Percentiles rank a stretch among this genome's conserved stretches.
Evolutionary conservation across 1,140 invertebrate genomes (phyloP).

Genomic region (Adoxophyes honmai): DNA sequence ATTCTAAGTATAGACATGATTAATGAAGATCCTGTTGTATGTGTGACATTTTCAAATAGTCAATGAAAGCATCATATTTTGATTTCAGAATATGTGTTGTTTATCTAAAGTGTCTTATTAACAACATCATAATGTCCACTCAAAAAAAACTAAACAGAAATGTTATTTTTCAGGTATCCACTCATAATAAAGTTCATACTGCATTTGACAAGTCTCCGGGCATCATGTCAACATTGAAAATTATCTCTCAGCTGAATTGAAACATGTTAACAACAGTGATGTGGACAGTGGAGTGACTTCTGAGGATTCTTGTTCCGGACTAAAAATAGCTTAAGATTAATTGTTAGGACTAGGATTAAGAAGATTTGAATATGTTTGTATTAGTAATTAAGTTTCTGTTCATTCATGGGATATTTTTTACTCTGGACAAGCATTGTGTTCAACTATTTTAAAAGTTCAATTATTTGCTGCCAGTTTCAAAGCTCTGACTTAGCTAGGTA

Average conservation of each 20-base stretch:
- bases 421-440: constrained; percentile 49
- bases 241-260: constrained; percentile 46
- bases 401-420: constrained; percentile 48
- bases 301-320: constrained; percentile 63
- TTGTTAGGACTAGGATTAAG: constrained; percentile 45
- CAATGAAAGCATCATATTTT: no score
- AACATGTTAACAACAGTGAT: constrained; percentile 65
- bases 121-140: not conserved
- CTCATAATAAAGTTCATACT: constrained; percentile 30
- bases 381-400: constrained; percentile 63
- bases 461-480: constrained; percentile 37
- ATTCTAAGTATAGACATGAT: no score
- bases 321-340: constrained; percentile 59
- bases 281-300: constrained; percentile 65
- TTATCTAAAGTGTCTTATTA: no score
- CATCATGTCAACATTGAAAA: constrained; percentile 45
- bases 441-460: constrained; percentile 34
- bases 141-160: constrained; percentile 7
- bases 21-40: no score
- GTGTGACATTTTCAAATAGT: no score
- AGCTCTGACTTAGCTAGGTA: not conserved
- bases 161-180: constrained; percentile 26
- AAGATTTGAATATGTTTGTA: constrained; percentile 54
- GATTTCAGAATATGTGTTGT: no score
- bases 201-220: constrained; percentile 53